Conservation (phyloP, 2,888 invertebrate species). For the Oscheius sp. region DNA sequence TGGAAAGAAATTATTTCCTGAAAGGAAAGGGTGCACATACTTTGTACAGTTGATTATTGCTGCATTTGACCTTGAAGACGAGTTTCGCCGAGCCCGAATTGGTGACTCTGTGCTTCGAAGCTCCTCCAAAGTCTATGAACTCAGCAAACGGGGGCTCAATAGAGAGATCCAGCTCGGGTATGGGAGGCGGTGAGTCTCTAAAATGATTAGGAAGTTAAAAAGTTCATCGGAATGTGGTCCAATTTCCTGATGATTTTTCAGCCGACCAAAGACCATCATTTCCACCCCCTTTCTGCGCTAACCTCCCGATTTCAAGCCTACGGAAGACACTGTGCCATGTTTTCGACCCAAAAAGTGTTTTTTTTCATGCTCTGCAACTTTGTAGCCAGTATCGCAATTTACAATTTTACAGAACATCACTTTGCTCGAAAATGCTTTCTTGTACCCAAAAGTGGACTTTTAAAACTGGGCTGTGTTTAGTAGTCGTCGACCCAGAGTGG, state of each 20-base stretch:
- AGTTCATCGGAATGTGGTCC: neutral
- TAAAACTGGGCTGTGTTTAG: too few relatives aligned
- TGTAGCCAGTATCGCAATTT: too few relatives aligned
- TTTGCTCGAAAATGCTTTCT: too few relatives aligned
- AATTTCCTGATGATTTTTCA: too few relatives aligned
- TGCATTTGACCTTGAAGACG: constrained; percentile 62
- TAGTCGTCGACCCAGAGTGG: too few relatives aligned
- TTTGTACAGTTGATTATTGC: constrained; percentile 59
- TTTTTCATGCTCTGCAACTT: neutral
- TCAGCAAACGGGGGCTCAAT: constrained; percentile 59
- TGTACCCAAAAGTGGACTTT: too few relatives aligned
- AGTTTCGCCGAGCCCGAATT: constrained; percentile 54
- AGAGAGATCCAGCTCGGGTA: constrained; percentile 48
- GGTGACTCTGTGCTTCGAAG: constrained; percentile 55
- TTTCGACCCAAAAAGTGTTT: neutral
- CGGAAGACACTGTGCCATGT: neutral
- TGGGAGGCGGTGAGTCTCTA: constrained; percentile 43
- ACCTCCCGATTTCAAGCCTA: neutral
- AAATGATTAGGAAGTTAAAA: neutral
- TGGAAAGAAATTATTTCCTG: neutral
- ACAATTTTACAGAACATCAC: too few relatives aligned
- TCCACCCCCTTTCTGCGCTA: neutral
- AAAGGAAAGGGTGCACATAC: constrained; percentile 29
- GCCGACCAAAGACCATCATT: neutral
- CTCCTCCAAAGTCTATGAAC: constrained; percentile 62